Evolutionary conservation across 2,797 vertebrate genomes (phyloP).

Genomic region (Amniataba percoides): DNA sequence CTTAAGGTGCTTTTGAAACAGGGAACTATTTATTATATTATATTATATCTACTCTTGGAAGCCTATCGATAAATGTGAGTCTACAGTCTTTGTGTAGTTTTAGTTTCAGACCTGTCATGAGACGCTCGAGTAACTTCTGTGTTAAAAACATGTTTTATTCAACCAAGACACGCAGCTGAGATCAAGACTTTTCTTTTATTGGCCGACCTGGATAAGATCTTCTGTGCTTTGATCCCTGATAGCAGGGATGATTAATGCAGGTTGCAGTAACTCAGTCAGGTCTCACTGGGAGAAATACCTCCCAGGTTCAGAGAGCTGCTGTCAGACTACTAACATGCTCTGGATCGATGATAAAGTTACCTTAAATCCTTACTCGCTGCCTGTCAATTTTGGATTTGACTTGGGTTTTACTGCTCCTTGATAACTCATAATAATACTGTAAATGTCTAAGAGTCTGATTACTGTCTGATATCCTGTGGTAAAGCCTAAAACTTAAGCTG

Average conservation of each 20-base stretch:
- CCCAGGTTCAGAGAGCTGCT: not conserved
- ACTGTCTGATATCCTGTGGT: no score
- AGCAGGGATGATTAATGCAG: not conserved
- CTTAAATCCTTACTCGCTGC: not conserved
- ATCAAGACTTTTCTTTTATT: not conserved
- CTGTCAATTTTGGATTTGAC: not conserved
- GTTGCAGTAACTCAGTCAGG: not conserved
- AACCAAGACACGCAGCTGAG: not conserved
- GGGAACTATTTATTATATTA: accelerated
- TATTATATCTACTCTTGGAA: not conserved
- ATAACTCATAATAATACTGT: no score
- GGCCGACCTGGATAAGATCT: not conserved
- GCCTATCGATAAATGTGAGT: not conserved
- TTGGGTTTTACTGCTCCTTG: not conserved
- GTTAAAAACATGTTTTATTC: slow-evolving; percentile 1
- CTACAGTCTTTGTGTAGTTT: not conserved
- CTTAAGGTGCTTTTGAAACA: not conserved
- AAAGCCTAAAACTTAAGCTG: not conserved
- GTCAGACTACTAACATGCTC: not conserved
- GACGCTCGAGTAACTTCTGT: not conserved
- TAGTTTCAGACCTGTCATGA: not conserved
- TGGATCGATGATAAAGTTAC: not conserved
- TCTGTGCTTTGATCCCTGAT: not conserved
- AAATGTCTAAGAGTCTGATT: not conserved
- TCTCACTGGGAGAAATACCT: not conserved